These are phyloP conservation scores for Zapus hudsonius DNA, from an alignment of 2,113 vertebrate species.

Conservation along the genomic window DNA sequence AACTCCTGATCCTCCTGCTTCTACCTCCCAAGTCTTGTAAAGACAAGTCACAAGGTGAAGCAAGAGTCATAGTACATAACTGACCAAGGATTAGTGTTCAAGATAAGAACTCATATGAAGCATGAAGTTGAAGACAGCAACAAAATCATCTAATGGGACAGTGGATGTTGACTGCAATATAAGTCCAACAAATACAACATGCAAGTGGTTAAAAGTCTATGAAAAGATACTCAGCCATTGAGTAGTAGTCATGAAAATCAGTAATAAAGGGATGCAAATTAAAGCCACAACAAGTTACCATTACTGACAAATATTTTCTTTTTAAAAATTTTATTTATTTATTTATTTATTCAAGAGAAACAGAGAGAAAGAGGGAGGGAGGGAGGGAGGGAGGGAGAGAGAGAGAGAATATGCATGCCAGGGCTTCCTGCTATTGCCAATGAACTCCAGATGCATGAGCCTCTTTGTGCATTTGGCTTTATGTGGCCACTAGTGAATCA, in stretches of 20 bases:
- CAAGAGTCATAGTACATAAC: neutral
- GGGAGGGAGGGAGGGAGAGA: too few relatives aligned
- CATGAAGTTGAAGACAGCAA: neutral
- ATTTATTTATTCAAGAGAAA: too few relatives aligned
- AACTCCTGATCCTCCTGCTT: too few relatives aligned
- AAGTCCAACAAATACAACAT: neutral
- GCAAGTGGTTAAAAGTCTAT: neutral
- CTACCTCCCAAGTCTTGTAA: neutral
- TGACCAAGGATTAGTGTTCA: neutral
- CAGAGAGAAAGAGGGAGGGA: too few relatives aligned
- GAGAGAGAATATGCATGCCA: too few relatives aligned
- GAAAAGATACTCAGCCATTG: neutral
- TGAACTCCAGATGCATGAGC: too few relatives aligned
- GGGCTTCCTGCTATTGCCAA: too few relatives aligned
- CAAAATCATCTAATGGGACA: neutral
- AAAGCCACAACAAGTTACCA: constrained; percentile 21
- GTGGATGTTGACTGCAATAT: neutral
- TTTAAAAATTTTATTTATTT: too few relatives aligned
- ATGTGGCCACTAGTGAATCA: too few relatives aligned
- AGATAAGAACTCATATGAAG: neutral
- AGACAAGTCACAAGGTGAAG: neutral
- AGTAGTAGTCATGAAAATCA: neutral
- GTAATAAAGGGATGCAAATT: neutral
- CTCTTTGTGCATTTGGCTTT: too few relatives aligned
- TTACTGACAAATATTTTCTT: neutral